Evolutionary conservation across 2,888 invertebrate species (phyloP), one percentile per base, ranked within the genome.

Genomic region (Bugula neritina): DNA sequence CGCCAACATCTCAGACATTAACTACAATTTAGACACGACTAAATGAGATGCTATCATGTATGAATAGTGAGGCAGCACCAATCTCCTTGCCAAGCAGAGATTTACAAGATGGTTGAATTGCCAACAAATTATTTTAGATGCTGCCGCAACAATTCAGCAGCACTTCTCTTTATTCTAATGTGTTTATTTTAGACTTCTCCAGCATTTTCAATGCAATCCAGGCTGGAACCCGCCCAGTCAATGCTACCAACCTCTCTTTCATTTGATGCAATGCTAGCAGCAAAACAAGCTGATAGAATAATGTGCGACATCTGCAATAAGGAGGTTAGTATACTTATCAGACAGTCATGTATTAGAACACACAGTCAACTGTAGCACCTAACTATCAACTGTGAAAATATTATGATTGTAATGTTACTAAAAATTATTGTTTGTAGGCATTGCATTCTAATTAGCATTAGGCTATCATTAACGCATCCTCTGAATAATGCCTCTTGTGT

Each of bases 261-360:
- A 79, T 82, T 82, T 76, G 79, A 80, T 57, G 81, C 80, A 75
- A 82, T 83, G 82, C 80, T 81, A n/a, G 82, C 83, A 25, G 82
- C 83, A 27, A 83, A 83, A 75, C 77, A 83, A 58, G 83, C 83
- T 29, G 84, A 84, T 73, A 78, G 84, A 27, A 83, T 83, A 23
- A 78, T 79, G 23, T 97, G 97, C 84, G 95, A 95, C 83, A 94
- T 97, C 75, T 97, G 97, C 86, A 96, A 97, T 87, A 97, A 97
- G 85, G 96, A 98, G 86, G 63, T 31, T 13, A 10, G 63, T 63
- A 3, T 5, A 3, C 25, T n/a, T n/a, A n/a, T n/a, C n/a, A n/a
- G n/a, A n/a, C n/a, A n/a, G n/a, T n/a, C n/a, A n/a, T n/a, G n/a
- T n/a, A n/a, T n/a, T n/a, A n/a, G n/a, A n/a, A n/a, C n/a, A n/a